phyloP scores from a whole-genome alignment of 2,888 invertebrate genomes.

The Melinaea menophilus region DNA sequence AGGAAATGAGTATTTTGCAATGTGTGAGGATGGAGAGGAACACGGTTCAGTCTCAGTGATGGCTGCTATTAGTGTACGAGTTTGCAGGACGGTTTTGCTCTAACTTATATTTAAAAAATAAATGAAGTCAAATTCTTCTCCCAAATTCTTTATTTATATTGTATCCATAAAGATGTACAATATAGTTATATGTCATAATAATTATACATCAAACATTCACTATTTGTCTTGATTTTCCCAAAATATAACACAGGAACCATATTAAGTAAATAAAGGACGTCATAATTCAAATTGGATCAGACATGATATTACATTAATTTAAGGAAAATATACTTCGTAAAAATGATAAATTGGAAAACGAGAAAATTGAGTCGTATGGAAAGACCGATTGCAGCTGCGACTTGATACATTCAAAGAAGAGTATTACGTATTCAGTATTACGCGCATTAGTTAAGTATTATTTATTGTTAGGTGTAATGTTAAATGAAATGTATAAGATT shows the following conservation, averaged over 20 bases:
- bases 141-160: too few species aligned
- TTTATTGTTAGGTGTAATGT: not conserved
- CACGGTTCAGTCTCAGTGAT: not conserved
- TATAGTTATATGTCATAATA: not conserved
- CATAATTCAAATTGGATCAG: constrained; percentile 3
- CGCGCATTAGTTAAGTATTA: not conserved
- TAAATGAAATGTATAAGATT: not conserved
- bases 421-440: not conserved
- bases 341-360: constrained; percentile 6
- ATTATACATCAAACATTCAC: not conserved
- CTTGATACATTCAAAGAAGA: not conserved
- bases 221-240: not conserved
- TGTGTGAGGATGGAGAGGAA: constrained; percentile 1
- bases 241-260: not conserved
- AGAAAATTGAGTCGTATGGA: constrained; percentile 3
- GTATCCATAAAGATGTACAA: too few species aligned
- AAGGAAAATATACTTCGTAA: constrained; percentile 5
- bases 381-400: not conserved
- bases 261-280: not conserved
- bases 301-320: not conserved
- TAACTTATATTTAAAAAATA: too few species aligned
- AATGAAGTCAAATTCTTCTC: too few species aligned
- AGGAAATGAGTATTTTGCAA: not conserved
- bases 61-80: not conserved
- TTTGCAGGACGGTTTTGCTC: too few species aligned